A percentile compares a stretch with the other conserved stretches of the same genome.
Conservation (phyloP, 2,113 vertebrate genomes). For the Amblyornis subalaris region DNA sequence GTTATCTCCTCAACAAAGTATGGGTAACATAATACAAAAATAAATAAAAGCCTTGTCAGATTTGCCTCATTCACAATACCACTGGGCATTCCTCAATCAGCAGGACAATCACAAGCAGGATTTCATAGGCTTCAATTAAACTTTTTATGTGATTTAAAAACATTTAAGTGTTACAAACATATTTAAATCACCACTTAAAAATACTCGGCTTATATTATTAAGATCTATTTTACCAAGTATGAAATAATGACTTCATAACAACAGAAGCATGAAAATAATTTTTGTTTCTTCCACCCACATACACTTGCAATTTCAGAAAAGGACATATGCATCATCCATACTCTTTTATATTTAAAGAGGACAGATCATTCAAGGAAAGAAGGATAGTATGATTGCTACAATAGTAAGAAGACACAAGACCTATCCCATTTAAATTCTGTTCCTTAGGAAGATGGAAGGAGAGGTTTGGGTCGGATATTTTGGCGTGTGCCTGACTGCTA, state of each 20-base stretch:
- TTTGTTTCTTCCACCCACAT: constrained; percentile 59
- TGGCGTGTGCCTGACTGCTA: neutral
- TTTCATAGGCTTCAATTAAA: constrained; percentile 61
- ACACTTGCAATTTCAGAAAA: constrained; percentile 64
- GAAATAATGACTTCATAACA: constrained; percentile 68
- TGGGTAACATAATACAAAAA: constrained; percentile 15
- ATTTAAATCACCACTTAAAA: constrained; percentile 69
- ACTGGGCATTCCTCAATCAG: constrained; percentile 58
- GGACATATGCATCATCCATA: constrained; percentile 51
- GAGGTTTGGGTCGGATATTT: constrained; percentile 23
- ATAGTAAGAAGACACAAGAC: constrained; percentile 36
- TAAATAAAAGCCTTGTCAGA: constrained; percentile 45
- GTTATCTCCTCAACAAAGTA: constrained; percentile 48
- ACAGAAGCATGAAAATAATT: constrained; percentile 59
- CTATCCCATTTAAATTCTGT: neutral
- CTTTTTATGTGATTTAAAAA: constrained; percentile 69
- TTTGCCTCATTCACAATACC: constrained; percentile 56
- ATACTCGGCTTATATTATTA: constrained; percentile 66
- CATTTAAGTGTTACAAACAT: constrained; percentile 73
- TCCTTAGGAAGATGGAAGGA: constrained; percentile 3
- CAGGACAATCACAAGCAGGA: constrained; percentile 53
- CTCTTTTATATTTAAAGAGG: constrained; percentile 60
- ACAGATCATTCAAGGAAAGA: constrained; percentile 64
- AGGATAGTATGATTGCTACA: constrained; percentile 38
- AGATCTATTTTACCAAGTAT: constrained; percentile 60